Evolutionary conservation across 2,797 vertebrate species (phyloP), one percentile per base, ranked within the genome.

Genomic region (Octomys mimax): DNA sequence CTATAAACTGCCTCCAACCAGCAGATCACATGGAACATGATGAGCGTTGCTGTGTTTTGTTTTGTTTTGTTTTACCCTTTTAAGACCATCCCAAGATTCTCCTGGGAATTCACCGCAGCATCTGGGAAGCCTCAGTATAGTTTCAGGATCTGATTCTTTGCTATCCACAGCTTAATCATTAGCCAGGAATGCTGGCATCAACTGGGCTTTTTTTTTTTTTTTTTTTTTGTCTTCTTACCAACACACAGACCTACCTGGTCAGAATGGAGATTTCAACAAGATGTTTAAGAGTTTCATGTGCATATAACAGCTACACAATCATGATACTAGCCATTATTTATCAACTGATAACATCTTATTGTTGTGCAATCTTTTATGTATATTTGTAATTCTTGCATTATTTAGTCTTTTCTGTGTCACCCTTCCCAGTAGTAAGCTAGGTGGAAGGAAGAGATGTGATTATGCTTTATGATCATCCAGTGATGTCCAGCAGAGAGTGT

Each of bases 381-480:
- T 33, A 66, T 80, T 91, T 87, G 33, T 71, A 49, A 59, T 89
- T 92, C 36, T 79, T 90, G 6, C n/a, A 2, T 64, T 79, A 39
- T 59, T 79, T 75, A 84, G 61, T 54, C 64, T 94, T 91, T 93
- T 90, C 87, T 62, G 28, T 16, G 80, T 22, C 42, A 61, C 54
- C 28, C 9, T 86, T 88, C 24, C 16, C n/a, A 59, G 78, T 18
- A 81, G 75, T 90, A 71, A 61, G 28, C 33, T 49, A 87, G 36
- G 61, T 54, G 31, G n/a, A 95, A 80, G 26, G 14, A 59, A 81
- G 33, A 52, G 52, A 59, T 59, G 46, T 46, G 26, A 13, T 54
- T 54, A 5, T 31, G 26, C 18, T 87, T 87, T 91, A 16, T 42
- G 62, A 73, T 70, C 39, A 21, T 28, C 6, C 11, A 5, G 2